phyloP scores from a whole-genome alignment of 2,797 vertebrate genomes.

The Scolopax bukidnonensis region DNA sequence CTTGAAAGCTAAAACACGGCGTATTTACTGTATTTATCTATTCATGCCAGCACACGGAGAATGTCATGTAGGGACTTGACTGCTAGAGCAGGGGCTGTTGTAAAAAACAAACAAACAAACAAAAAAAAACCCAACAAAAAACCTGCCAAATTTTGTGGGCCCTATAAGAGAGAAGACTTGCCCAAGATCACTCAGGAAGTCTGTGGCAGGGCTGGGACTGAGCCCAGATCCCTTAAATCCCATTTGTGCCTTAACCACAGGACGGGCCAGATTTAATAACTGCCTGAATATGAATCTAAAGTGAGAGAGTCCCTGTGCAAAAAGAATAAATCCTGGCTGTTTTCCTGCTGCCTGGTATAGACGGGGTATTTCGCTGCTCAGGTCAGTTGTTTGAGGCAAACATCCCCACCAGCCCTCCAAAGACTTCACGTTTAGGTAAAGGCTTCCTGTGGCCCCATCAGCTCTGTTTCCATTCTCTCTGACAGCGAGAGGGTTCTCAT shows the following conservation, averaged over 20 bases:
- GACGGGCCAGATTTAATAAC: conserved; percentile 33
- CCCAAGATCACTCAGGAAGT: background rate
- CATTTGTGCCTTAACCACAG: conserved; percentile 24
- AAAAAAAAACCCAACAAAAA: background rate
- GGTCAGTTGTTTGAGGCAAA: background rate
- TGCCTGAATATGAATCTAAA: background rate
- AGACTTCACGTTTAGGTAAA: conserved; percentile 27
- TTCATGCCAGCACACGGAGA: background rate
- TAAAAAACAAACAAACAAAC: background rate
- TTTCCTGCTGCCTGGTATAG: background rate
- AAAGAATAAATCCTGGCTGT: background rate
- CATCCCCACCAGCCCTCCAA: background rate
- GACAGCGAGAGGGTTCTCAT: background rate
- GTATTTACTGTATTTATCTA: conserved; percentile 54
- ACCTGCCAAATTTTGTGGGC: background rate
- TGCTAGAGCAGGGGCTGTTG: background rate
- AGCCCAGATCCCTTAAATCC: conserved; percentile 51
- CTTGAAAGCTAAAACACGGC: background rate
- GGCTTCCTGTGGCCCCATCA: conserved; percentile 26
- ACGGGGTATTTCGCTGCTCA: background rate
- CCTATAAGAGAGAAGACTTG: background rate
- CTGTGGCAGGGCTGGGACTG: conserved; percentile 38
- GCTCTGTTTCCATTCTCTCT: conserved; percentile 14
- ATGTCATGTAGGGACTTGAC: conserved; percentile 10
- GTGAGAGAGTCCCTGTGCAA: background rate